Base-by-base conservation (phyloP, 2,888 invertebrate genomes). In the Dascillus cervinus region DNA sequence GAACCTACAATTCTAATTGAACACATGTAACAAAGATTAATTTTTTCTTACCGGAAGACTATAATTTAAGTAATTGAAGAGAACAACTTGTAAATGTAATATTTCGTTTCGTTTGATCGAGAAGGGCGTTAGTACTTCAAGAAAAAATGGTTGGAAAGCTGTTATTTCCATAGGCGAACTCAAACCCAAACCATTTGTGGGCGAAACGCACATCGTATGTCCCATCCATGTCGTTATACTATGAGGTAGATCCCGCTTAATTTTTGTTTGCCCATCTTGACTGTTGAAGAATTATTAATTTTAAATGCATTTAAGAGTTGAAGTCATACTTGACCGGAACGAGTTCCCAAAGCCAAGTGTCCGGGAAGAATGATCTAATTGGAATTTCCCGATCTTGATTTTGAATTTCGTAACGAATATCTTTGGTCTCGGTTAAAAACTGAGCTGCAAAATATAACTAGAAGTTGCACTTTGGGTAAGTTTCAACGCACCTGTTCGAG, bases 61-160 rank as follows among this genome's bases (percentile, higher is more conserved):
- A 41, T 80, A 72, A 30, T 75, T 72, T 46, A 82, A 64, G 53
- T 84, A 84, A 62, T 84, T 86, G 64, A 79, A 83, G 22, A 84
- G 67, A 1, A 79, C 71, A 10, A 82, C 77, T 39, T 75, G 70
- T 26, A 85, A 60, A 26, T 77, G 71, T 13, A 79, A 61, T 9
- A 69, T 60, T 62, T 85, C 85, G 0, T 77, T 77, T 2, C 79
- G 68, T 33, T 79, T 75, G 0, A 83, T 68, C 0, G 76, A 73
- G 37, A 75, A 75, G 0, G 85, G 82, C 10, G 76, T 62, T 33
- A 76, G 72, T 15, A 82, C 74, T 44, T 84, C 80, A 15, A 83
- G 69, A 62, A 85, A 86, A 61, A 85, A 82, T 3, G 82, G 80
- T 34, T 83, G 79, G 58, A 83, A 83, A 11, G 70, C 70, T 1